Percentiles rank a stretch among this genome's conserved stretches.
phyloP scores from a whole-genome alignment of 2,113 vertebrate species.

The Tachycineta bicolor region DNA sequence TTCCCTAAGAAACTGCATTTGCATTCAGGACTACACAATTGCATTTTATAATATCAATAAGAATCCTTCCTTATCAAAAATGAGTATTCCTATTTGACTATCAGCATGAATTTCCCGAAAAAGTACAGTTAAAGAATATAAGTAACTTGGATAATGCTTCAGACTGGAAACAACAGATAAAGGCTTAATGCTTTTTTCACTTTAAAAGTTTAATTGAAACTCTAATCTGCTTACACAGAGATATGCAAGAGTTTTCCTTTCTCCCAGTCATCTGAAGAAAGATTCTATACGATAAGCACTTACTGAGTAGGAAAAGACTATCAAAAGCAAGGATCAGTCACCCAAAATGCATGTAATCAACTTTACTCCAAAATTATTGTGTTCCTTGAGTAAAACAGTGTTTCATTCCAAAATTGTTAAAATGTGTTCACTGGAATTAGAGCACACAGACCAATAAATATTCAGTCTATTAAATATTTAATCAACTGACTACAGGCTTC shows the following conservation, averaged over 20 bases:
- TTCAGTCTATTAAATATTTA: background rate
- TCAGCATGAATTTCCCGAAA: background rate
- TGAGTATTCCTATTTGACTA: background rate
- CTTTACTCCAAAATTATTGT: background rate
- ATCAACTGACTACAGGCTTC: background rate
- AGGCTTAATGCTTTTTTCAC: background rate
- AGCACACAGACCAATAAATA: background rate
- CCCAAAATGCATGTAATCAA: background rate
- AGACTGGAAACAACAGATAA: background rate
- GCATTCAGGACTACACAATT: background rate
- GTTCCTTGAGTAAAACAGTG: background rate
- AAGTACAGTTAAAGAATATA: background rate
- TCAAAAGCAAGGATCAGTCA: background rate
- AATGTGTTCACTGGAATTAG: background rate
- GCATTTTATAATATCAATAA: background rate
- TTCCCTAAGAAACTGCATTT: background rate
- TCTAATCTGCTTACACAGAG: background rate
- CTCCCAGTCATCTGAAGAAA: background rate
- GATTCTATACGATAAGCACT: background rate
- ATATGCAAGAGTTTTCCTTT: background rate
- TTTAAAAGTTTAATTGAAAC: background rate
- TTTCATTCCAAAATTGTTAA: background rate
- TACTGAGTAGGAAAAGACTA: background rate
- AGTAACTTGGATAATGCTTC: background rate
- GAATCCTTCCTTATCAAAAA: background rate